Base-by-base conservation (phyloP, 2,113 vertebrate genomes). In the Stegostoma tigrinum region DNA sequence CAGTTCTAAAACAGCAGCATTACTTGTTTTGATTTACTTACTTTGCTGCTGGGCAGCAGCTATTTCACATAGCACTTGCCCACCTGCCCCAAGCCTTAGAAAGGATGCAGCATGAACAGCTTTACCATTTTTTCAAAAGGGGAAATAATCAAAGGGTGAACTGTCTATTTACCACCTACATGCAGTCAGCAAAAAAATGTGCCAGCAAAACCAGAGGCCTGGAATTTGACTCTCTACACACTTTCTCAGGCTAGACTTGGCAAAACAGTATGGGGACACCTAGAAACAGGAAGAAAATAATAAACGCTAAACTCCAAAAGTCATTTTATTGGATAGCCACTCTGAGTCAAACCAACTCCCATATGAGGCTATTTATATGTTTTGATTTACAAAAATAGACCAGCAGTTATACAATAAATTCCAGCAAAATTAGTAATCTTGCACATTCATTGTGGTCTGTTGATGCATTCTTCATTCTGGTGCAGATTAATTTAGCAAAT, bases 401-500 rank as follows among this genome's bases (percentile, higher is more conserved):
- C 52, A 64, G 30, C 55, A 38, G 55, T 66, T 93, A 38, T 19
- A 93, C 89, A 93, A 93, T 64, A 93, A 93, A 93, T 93, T 93
- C 89, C 89, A 93, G 55, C 34, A 66, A 66, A 93, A 93, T 93
- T 66, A 93, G 55, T 93, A 93, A 93, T 34, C 15, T 38, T 42
- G 61, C 64, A 38, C 34, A 66, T 91, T 91, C 89, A 66, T 91
- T 91, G 64, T 38, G 89, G 61, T 93, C 61, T 66, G 89, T 67
- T 38, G 89, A 93, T 66, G 89, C 89, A 93, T 66, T 93, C 89
- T 93, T 66, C 34, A 93, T 66, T 93, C 89, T 23, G 2, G 34
- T 38, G 61, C 89, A 66, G 89, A 66, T 66, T 93, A 93, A 93
- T 66, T 93, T 23, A 93, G 89, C 61, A 93, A 93, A 93, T 93